phyloP scores from a whole-genome alignment of 2,797 vertebrate genomes.

The Chelonia mydas region DNA sequence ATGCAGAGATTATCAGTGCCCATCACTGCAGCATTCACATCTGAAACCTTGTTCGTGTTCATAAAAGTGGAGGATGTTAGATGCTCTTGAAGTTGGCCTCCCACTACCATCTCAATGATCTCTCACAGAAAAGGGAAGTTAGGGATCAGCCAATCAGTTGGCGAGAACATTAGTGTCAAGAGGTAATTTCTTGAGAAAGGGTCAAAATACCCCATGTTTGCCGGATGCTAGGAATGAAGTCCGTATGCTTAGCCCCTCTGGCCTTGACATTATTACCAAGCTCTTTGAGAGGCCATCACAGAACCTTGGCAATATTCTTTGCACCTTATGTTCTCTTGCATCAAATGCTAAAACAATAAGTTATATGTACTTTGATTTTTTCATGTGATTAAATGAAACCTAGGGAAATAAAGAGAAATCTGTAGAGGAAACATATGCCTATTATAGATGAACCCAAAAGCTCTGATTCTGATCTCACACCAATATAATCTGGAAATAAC shows the following conservation, averaged over 20 bases:
- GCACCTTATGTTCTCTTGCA: neutral
- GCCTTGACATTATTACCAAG: neutral
- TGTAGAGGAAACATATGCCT: neutral
- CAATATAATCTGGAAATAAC: neutral
- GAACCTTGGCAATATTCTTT: neutral
- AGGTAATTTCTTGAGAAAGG: neutral
- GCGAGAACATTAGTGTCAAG: neutral
- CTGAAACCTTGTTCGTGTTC: slow-evolving; percentile 11
- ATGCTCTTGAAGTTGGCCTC: neutral
- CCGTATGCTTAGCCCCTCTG: neutral
- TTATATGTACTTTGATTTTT: neutral
- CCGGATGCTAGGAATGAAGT: neutral
- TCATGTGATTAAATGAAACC: neutral
- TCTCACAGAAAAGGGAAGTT: neutral
- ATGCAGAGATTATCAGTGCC: neutral
- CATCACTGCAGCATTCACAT: neutral
- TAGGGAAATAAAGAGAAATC: neutral
- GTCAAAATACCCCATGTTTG: neutral
- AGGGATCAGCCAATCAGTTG: neutral
- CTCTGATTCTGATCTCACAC: neutral
- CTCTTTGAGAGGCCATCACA: neutral
- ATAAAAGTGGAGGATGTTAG: neutral
- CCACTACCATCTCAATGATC: neutral
- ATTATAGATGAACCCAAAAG: neutral
- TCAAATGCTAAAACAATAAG: neutral